Evolutionary conservation across 2,888 invertebrate species (phyloP), one percentile per base, ranked within the genome.

Genomic region (Lutraria lutraria): DNA sequence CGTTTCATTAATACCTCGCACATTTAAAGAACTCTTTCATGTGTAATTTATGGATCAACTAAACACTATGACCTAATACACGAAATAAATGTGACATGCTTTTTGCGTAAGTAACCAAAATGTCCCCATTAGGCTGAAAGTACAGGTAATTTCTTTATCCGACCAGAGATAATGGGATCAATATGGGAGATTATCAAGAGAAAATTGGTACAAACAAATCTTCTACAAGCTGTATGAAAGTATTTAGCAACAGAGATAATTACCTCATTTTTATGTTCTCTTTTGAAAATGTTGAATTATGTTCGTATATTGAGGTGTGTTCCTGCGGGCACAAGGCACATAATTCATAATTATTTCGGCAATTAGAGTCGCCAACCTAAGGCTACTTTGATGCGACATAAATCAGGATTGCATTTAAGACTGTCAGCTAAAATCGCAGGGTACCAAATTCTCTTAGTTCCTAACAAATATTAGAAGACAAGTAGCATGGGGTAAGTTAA

Each of bases 341-440:
- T 76, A 76, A 31, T 76, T 76, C 76, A 76, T 76, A 31, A 76
- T 76, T 76, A 76, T 76, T 31, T 19, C 76, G 25, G 76, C 76
- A 76, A 76, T 76, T 76, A 76, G 76, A 76, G 19, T 76, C 76
- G 34, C 76, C 31, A 76, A 16, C 76, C 76, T 10, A 19, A 16
- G 76, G 76, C 76, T 25, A 76, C 76, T 76, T 76, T 76, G 76
- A 76, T 76, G 76, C 29, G 16, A 34, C 29, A 76, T 76, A 76
- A 76, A 76, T 76, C 76, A 76, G 19, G 19, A 0, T 76, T 76
- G 76, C 34, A 76, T 76, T 76, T 76, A 76, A 76, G 76, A 76
- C 31, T 76, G 76, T 76, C 76, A 76, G 19, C 76, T 31, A 15
- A 76, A 31, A 76, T 76, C 34, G 76, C 76, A 31, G 76, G 76